These are phyloP conservation scores for Melanerpes aurifrons DNA, from an alignment of 2,113 vertebrate genomes.

Conservation along the genomic window DNA sequence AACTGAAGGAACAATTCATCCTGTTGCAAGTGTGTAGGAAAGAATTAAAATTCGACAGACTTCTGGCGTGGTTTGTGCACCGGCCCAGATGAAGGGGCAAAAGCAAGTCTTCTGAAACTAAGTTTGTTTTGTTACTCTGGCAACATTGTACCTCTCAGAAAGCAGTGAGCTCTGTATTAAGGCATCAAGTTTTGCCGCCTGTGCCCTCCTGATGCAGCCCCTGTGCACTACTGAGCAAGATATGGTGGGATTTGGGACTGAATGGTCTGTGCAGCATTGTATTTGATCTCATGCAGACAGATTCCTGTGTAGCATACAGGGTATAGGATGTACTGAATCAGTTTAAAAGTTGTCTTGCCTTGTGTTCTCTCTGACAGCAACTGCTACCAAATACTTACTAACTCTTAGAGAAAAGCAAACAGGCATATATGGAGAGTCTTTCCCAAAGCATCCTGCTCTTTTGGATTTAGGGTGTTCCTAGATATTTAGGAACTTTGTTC, in stretches of 20 bases:
- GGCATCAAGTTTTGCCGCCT: background rate
- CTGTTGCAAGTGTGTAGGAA: background rate
- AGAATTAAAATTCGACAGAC: background rate
- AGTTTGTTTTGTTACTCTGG: background rate
- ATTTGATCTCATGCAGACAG: background rate
- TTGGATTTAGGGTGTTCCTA: background rate
- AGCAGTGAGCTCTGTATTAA: background rate
- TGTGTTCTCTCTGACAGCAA: background rate
- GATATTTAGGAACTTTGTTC: background rate
- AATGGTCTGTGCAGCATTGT: accelerated
- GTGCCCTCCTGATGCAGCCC: background rate
- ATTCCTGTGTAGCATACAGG: background rate
- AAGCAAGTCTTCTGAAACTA: background rate
- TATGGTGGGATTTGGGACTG: background rate
- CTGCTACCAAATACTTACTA: background rate
- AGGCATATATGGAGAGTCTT: background rate
- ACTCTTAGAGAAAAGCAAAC: background rate
- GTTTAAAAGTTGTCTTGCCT: background rate
- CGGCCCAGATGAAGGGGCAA: background rate
- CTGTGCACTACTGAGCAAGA: background rate
- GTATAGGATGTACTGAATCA: background rate
- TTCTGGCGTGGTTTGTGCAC: background rate
- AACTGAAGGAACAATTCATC: background rate
- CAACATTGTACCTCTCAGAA: background rate
- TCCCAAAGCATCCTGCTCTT: background rate